Base-by-base conservation (phyloP, 2,888 invertebrate genomes). In the Limenitis camilla region DNA sequence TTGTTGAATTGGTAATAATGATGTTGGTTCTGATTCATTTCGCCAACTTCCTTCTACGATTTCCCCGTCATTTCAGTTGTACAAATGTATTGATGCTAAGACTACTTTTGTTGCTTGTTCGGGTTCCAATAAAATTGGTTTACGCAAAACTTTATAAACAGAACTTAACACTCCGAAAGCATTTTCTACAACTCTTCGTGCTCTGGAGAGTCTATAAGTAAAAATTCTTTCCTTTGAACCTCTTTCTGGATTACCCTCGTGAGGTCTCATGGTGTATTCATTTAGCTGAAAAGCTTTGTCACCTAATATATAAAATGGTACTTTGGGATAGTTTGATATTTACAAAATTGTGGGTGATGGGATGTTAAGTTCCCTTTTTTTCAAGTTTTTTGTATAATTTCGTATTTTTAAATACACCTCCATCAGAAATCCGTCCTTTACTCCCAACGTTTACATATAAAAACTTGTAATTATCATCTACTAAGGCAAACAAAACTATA, bases 151-250 rank as follows among this genome's bases (percentile, higher is more conserved):
- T 38, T 40, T 32, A 44, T 49, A 53, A 32, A 39, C 36, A 4
- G 47, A 33, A 30, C 39, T 33, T 38, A 63, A 40, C 42, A 64
- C 58, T 9, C 62, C 62, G 57, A 66, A 62, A n/a, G 53, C 63
- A 55, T 62, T 62, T 55, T 71, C 69, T 31, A 70, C 63, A 31
- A 67, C 62, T 40, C 53, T 40, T 48, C 66, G 54, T 35, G 62
- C 61, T 57, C 63, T 55, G 28, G 49, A 59, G 11, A 68, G 51
- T 11, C 67, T 49, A 47, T 69, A 69, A 58, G 70, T 71, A 52
- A 64, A 69, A 35, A 68, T 57, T 54, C 56, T 56, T 57, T 64
- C 55, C 41, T 41, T 49, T 27, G 59, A 58, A 51, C 59, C 59
- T 44, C 46, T 53, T 33, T 63, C 59, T 11, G 42, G 42, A 32